Base-by-base conservation (phyloP, 2,888 invertebrate genomes). In the Agrotis exclamationis region DNA sequence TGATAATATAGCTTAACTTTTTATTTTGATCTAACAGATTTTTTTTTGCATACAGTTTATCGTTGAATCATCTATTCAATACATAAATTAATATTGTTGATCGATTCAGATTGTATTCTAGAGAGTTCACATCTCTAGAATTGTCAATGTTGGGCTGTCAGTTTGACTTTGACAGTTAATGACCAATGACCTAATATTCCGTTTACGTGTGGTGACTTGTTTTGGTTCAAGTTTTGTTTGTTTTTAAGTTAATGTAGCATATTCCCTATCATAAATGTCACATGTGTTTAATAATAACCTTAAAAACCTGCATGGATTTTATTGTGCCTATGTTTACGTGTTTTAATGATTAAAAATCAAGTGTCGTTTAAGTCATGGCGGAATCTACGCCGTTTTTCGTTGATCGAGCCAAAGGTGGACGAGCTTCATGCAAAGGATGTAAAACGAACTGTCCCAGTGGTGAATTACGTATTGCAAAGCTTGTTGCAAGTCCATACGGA, bases 361-460 rank as follows among this genome's bases (percentile, higher is more conserved):
- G 65, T 65, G 64, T 62, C 33, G 28, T 20, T 44, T 44, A 20
- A 76, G 65, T 62, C 51, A 88, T 89, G 89, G 67, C 84, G 1
- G 88, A 89, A 16, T 75, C 79, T 5, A 62, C 89, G 24, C 97
- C 97, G 9, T 98, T 98, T 92, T 97, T 96, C 68, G 97, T 97
- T 14, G 99, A 99, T 83, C 97, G 98, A 77, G 98, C 98, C 0
- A 98, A 98, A 94, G 96, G 97, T 16, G 98, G 98, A 0, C 96
- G 98, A 63, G 98, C 99, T 1, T 97, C 97, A 18, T 99, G 99
- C 89, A 99, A 99, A 92, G 98, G 98, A 87, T 99, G 99, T 92
- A 99, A 99, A 94, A 95, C 97, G 73, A 97, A 97, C 87, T 98
- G 98, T 86, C 97, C 97, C 1, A 97, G 97, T 87, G 98, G 97